Base-by-base conservation (phyloP, 2,888 invertebrate species). In the Neoaliturus tenellus region DNA sequence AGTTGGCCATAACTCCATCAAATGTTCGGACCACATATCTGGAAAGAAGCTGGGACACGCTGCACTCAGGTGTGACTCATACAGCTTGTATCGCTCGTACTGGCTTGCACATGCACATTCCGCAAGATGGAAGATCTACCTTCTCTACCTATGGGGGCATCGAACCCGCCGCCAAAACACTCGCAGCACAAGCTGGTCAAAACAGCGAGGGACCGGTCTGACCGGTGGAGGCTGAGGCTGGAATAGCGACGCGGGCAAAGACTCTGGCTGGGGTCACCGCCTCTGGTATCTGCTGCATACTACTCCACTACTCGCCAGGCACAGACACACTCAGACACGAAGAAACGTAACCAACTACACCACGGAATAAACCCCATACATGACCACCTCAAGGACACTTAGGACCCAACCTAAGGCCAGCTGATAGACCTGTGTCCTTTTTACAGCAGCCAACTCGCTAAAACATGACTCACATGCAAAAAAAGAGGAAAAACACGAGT, bases 181-280 rank as follows among this genome's bases (percentile, higher is more conserved):
- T 14, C 48, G 17, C 48, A n/a, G 48, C 48, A 48, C 14, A 55
- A 55, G 2, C 20, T 55, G 55, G 67, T n/a, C 67, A 67, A 67
- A 67, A 67, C 67, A 67, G 31, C 67, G 67, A 25, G 25, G 20
- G 67, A 67, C 67, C 67, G 67, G 67, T 67, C 31, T 67, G 67
- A 67, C 67, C 4, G 67, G 67, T 55, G 20, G 55, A 48, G 17
- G 4, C 35, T 44, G 44, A 44, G 17, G 4, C 35, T 44, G 44
- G 17, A 62, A 67, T 67, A 67, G 67, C 67, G 31, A 3, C 28
- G 31, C 67, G 67, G 67, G 33, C 67, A 67, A 67, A 67, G 67
- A 67, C 67, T n/a, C 33, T 6, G 17, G 28, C 35, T n/a, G 5
- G 39, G 39, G 39, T 39, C 33, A 20, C 23, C 71, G 71, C 71